Base-by-base conservation (phyloP, 2,113 vertebrate genomes). In the Lasiurus borealis region DNA sequence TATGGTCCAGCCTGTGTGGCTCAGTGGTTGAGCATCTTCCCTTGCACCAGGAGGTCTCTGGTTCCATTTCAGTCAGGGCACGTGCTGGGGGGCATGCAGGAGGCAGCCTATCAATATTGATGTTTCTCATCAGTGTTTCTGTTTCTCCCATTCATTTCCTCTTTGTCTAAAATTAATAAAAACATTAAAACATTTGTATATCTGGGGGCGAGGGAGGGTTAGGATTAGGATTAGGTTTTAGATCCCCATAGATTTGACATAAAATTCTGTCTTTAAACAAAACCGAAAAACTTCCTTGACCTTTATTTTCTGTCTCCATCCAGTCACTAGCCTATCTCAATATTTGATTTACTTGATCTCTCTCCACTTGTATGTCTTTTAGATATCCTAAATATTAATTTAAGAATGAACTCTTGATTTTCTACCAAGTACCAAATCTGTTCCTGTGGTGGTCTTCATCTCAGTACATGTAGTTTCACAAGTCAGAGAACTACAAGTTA, bases 381-480 rank as follows among this genome's bases (percentile, higher is more conserved):
- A 83, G 19, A 6, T 95, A 76, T 48, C 50, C 62, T 88, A 52
- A 92, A 23, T 62, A 29, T 50, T 66, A 81, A 64, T n/a, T 8
- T 84, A 77, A 71, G 75, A 92, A 40, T 62, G 34, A 91, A 50
- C 50, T 83, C 21, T 83, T 83, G 75, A 80, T 81, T 18, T 62
- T 92, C 40, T 92, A 29, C 48, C 57, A 88, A 75, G 54, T 46
- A 68, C 8, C 46, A 68, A 36, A 34, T 83, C 57, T 77, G 29
- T 84, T 88, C 9, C 57, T 54, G 18, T 89, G 48, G 6, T 9
- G 14, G 68, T 78, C 36, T 69, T 76, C 34, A 76, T 75, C 29
- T 75, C 54, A 66, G 12, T 66, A 6, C 66, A 81, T 48, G 57
- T 66, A 15, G 27, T 82, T 89, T 82, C 48, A 46, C 23, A 84